These are phyloP conservation scores for Plagodis pulveraria DNA, from an alignment of 2,888 invertebrate species.

Conservation along the genomic window DNA sequence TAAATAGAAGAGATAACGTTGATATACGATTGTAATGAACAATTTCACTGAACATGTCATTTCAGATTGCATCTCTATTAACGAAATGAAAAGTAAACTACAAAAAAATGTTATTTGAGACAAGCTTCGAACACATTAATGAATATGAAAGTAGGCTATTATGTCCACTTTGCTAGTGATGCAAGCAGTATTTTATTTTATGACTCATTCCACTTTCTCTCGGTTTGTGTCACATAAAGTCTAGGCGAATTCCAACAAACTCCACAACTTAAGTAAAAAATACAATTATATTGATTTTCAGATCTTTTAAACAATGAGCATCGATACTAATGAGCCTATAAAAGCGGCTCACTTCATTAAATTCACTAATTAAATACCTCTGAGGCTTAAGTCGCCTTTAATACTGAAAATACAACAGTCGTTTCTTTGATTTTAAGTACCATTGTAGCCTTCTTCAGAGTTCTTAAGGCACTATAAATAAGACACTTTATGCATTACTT, in stretches of 20 bases:
- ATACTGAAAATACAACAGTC: conserved; percentile 62
- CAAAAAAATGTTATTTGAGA: conserved; percentile 25
- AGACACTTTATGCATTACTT: conserved; percentile 50
- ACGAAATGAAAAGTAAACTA: conserved; percentile 13
- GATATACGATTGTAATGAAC: conserved; percentile 1
- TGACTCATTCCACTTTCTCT: conserved; percentile 40
- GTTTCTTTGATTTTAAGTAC: conserved; percentile 57
- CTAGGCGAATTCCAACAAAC: conserved; percentile 15
- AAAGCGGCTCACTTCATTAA: conserved; percentile 25
- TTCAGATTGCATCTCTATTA: conserved; percentile 17
- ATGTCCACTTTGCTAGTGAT: conserved; percentile 37
- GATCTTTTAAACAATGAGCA: conserved; percentile 35
- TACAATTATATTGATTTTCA: conserved; percentile 34
- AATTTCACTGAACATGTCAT: conserved; percentile 31
- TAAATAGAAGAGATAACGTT: conserved; percentile 2
- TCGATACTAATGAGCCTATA: conserved; percentile 23
- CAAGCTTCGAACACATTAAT: conserved; percentile 26
- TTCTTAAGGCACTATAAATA: conserved; percentile 59
- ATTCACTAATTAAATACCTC: conserved; percentile 39
- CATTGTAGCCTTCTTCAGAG: conserved; percentile 41
- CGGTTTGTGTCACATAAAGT: conserved; percentile 25
- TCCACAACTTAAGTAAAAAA: conserved; percentile 22
- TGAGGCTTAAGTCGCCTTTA: conserved; percentile 42
- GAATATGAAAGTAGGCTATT: conserved; percentile 40
- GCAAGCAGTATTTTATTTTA: conserved; percentile 37